These are phyloP conservation scores for Pseudochaenichthys georgianus DNA, from an alignment of 2,797 vertebrate genomes.

Conservation along the genomic window DNA sequence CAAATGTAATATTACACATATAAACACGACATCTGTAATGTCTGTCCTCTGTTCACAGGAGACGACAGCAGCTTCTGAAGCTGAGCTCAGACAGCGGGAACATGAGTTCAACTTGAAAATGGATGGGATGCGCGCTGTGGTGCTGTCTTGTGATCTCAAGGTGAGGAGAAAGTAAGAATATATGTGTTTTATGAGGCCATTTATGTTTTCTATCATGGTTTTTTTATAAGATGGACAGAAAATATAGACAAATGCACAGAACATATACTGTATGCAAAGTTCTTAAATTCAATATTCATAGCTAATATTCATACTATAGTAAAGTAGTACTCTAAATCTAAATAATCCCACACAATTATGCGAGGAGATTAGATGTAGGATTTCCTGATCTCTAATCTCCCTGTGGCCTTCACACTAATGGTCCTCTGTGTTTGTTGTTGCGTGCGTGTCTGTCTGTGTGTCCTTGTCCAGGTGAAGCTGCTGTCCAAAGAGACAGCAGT, in stretches of 20 bases:
- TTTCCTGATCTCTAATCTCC: not conserved
- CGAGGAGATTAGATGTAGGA: not conserved
- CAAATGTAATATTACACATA: not conserved
- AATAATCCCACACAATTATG: not conserved
- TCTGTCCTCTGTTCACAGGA: conserved; percentile 76
- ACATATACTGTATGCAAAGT: not conserved
- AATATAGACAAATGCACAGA: not conserved
- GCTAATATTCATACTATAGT: not conserved
- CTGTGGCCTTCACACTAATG: not conserved
- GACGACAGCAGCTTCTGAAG: conserved; percentile 81
- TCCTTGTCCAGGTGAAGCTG: conserved; percentile 80
- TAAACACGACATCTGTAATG: not conserved
- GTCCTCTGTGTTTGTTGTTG: not conserved
- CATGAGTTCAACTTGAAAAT: conserved; percentile 81
- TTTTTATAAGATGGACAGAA: not conserved
- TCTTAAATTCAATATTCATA: not conserved
- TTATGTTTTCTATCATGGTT: not conserved
- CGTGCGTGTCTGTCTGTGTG: not conserved
- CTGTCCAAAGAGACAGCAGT: conserved; percentile 81
- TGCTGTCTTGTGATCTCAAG: conserved; percentile 84
- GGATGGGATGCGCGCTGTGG: conserved; percentile 75
- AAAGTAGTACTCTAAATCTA: not conserved
- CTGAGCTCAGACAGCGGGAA: conserved; percentile 77
- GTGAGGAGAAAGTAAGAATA: conserved; percentile 64
- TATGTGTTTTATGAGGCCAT: not conserved